phyloP scores from a whole-genome alignment of 2,888 invertebrate genomes.

The Sturmia bella region DNA sequence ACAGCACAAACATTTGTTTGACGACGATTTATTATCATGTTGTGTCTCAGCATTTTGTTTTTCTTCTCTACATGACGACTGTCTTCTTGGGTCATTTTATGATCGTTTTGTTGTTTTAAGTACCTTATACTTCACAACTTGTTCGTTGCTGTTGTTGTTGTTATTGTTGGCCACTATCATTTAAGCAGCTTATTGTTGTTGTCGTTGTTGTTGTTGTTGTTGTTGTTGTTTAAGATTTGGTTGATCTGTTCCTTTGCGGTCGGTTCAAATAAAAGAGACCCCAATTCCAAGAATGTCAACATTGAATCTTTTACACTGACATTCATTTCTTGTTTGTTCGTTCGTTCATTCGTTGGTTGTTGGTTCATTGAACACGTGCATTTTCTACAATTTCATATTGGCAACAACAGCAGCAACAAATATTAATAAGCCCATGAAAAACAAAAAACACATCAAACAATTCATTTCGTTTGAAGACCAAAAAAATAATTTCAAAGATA shows the following conservation, averaged over 20 bases:
- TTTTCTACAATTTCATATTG: conserved; percentile 70
- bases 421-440: conserved; percentile 31
- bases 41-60: conserved; percentile 17
- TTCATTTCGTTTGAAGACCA: conserved; percentile 11
- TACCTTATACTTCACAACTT: conserved; percentile 24
- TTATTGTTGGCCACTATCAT: conserved; percentile 28
- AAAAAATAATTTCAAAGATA: conserved; percentile 6
- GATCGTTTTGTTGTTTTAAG: conserved; percentile 46
- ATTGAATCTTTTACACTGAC: conserved; percentile 74
- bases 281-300: conserved; percentile 79
- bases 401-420: conserved; percentile 30
- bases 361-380: conserved; percentile 78
- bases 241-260: conserved; percentile 22
- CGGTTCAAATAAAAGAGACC: conserved; percentile 75
- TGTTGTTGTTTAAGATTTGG: conserved; percentile 2
- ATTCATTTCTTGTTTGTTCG: conserved; percentile 67
- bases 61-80: neutral
- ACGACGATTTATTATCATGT: conserved; percentile 57
- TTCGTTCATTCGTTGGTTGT: conserved; percentile 51
- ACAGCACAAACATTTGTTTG: conserved; percentile 53
- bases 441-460: conserved; percentile 27
- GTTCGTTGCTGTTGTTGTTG: conserved; percentile 20
- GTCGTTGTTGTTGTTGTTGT: neutral
- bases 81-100: conserved; percentile 32
- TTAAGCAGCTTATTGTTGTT: conserved; percentile 4